Conservation (phyloP, 2,113 vertebrate species). For the Tupaia chinensis region DNA sequence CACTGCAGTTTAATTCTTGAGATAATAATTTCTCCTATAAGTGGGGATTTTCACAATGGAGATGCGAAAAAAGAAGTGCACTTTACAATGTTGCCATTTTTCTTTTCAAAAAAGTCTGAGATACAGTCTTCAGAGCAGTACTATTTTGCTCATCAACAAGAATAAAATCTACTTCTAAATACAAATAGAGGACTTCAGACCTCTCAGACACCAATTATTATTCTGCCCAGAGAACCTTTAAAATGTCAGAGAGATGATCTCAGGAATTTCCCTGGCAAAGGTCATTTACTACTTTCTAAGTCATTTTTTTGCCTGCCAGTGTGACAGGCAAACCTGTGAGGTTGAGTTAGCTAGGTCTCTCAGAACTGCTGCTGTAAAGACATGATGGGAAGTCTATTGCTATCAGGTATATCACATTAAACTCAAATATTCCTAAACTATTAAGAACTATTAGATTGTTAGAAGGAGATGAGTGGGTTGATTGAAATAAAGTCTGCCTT, state of each 20-base stretch:
- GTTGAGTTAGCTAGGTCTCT: constrained; percentile 28
- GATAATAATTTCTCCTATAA: neutral
- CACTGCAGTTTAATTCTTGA: constrained; percentile 30
- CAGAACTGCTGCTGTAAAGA: neutral
- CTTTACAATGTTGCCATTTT: neutral
- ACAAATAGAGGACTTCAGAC: neutral
- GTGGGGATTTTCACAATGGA: neutral
- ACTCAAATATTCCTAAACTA: constrained; percentile 49
- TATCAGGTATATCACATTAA: constrained; percentile 69
- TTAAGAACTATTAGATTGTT: constrained; percentile 50
- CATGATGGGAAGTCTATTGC: constrained; percentile 49
- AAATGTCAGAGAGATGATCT: constrained; percentile 12
- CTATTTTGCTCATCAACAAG: constrained; percentile 24
- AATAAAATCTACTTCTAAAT: constrained; percentile 49
- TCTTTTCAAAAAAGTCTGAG: neutral
- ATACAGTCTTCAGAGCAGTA: neutral
- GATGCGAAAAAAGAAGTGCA: neutral
- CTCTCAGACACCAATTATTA: constrained; percentile 16
- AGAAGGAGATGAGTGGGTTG: constrained; percentile 34
- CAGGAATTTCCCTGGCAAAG: constrained; percentile 18
- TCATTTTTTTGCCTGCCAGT: constrained; percentile 45
- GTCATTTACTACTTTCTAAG: neutral
- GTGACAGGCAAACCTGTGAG: neutral
- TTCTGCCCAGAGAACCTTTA: constrained; percentile 20
- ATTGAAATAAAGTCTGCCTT: constrained; percentile 50